Percentiles rank a stretch among this genome's conserved stretches.
Conservation (phyloP, 2,888 invertebrate genomes). For the Drosophila paramelanica region DNA sequence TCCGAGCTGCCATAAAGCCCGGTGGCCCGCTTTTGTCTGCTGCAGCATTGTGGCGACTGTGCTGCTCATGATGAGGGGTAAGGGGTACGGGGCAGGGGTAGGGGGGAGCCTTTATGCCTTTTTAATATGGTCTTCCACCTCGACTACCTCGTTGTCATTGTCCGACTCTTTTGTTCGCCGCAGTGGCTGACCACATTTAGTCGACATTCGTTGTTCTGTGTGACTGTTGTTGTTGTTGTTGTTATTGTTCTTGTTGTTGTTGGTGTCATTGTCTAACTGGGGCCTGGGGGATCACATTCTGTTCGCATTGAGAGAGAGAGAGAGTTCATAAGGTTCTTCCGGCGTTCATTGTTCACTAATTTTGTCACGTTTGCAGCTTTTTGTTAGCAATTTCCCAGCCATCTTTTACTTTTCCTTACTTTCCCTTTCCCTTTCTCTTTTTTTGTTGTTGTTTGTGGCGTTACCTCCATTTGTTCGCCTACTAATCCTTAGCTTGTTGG, state of each 20-base stretch:
- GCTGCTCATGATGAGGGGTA: background rate
- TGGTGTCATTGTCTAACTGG: conserved; percentile 49
- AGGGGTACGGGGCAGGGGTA: background rate
- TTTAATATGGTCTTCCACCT: conserved; percentile 65
- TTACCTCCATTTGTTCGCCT: conserved; percentile 22
- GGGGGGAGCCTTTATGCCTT: conserved; percentile 63
- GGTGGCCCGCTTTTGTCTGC: conserved; percentile 63
- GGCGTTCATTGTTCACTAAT: conserved; percentile 78
- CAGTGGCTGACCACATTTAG: conserved; percentile 77
- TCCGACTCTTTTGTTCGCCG: conserved; percentile 73
- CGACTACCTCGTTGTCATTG: conserved; percentile 63
- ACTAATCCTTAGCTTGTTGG: conserved; percentile 32
- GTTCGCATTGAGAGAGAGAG: conserved; percentile 32
- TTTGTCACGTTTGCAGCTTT: conserved; percentile 81
- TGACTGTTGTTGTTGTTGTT: conserved; percentile 9
- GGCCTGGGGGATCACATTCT: conserved; percentile 67
- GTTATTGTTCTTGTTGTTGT: conserved; percentile 31
- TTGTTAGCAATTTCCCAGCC: conserved; percentile 57
- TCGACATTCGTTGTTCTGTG: conserved; percentile 36
- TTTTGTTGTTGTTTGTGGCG: conserved; percentile 6
- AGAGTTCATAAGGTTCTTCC: conserved; percentile 74
- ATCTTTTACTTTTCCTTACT: conserved; percentile 63
- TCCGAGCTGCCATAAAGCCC: conserved; percentile 53
- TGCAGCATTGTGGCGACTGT: conserved; percentile 8
- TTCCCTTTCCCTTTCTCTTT: conserved; percentile 25